Base-by-base conservation (phyloP, 2,797 vertebrate species). In the Sebastolobus alascanus region DNA sequence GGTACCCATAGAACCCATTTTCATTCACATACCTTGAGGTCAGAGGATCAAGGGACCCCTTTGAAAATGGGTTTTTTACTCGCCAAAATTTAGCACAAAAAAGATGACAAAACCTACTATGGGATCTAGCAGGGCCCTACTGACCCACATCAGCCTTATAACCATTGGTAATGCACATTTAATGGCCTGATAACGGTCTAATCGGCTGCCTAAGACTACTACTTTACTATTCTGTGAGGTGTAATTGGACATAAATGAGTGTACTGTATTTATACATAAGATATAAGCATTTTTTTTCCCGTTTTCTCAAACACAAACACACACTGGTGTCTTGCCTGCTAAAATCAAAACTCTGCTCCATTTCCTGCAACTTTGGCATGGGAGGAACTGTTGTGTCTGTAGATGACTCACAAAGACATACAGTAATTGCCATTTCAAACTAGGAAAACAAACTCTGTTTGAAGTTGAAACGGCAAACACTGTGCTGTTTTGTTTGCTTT, bases 391-490 rank as follows among this genome's bases (percentile, higher is more conserved):
- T 61, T 37, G 52, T 6, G 18, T 33, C 38, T 33, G 22, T 7
- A 37, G 54, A 68, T 52, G 71, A 68, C 43, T 43, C 20, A 63
- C 27, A 35, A 13, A 66, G n/a, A 40, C 33, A 63, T 22, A 54
- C 22, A 64, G 9, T 59, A 60, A 77, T 43, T 29, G 20, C 43
- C n/a, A 31, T 77, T 35, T 54, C 35, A 67, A 43, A 59, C 25
- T 4, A 64, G 16, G 38, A 67, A 40, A 67, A 69, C 56, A 35
- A 70, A 60, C 52, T 8, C 31, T 52, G n/a, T 52, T 52, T 52
- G 50, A 52, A 52, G 20, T 52, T 52, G 50, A 50, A 50, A 50
- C 5, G n/a, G 22, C 25, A 50, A 50, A 60, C 31, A 71, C 13
- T 52, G 22, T 2, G 2, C 31, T 29, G 50, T 33, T 33, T 18